Conservation (phyloP, 1,140 invertebrate species). For the Halesus radiatus region DNA sequence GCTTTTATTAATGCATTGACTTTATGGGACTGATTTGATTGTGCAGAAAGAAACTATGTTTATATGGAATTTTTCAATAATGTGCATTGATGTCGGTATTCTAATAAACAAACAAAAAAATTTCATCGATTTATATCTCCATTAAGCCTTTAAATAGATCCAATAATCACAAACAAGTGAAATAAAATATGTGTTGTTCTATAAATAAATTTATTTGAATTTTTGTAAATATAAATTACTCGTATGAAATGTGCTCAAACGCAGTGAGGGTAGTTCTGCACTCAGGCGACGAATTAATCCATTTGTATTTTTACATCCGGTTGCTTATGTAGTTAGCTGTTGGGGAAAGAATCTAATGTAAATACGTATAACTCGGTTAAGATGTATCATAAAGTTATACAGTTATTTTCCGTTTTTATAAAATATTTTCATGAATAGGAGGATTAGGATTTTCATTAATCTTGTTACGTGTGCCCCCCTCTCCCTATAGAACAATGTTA, state of each 20-base stretch:
- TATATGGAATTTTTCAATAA: no score
- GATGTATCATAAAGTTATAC: slow-evolving; percentile 10
- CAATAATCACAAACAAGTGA: no score
- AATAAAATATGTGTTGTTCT: no score
- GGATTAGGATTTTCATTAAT: neutral
- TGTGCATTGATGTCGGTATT: no score
- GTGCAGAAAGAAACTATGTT: no score
- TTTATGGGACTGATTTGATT: no score
- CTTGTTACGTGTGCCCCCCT: neutral
- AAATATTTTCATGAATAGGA: neutral
- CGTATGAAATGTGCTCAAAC: neutral
- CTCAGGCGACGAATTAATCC: neutral
- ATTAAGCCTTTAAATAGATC: no score
- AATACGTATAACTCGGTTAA: slow-evolving; percentile 11
- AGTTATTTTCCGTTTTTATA: neutral
- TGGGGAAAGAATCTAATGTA: neutral
- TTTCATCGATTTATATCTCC: no score
- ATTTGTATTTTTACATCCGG: slow-evolving; percentile 20
- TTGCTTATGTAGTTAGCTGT: neutral
- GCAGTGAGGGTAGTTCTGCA: neutral
- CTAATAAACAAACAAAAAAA: no score
- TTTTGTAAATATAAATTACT: no score
- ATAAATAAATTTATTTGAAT: no score
- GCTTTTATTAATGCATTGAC: no score
- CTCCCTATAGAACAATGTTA: neutral